Percentiles rank a stretch among this genome's conserved stretches.
These are phyloP conservation scores for Micrasema longulum DNA, from an alignment of 1,140 invertebrate genomes.

Conservation along the genomic window DNA sequence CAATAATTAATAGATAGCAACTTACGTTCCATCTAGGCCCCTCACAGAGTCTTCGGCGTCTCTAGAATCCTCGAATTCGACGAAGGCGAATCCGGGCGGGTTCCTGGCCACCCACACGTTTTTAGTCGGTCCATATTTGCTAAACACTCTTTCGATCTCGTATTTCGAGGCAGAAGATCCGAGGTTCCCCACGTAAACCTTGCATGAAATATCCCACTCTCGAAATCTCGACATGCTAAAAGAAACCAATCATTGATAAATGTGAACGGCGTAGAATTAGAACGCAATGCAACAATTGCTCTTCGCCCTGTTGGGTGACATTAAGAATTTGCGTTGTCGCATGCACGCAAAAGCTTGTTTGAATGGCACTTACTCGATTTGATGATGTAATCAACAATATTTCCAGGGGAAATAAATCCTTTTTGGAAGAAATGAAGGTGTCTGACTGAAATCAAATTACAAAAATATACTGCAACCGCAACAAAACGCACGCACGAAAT, in stretches of 20 bases:
- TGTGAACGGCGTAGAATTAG: too few species aligned
- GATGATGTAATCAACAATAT: too few species aligned
- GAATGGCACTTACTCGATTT: too few species aligned
- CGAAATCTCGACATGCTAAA: constrained; percentile 80
- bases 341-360: too few species aligned
- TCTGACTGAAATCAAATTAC: too few species aligned
- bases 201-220: constrained; percentile 94
- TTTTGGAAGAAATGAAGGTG: too few species aligned
- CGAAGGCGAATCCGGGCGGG: constrained; percentile 96
- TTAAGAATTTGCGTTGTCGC: too few species aligned
- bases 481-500: too few species aligned
- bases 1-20: constrained; percentile 53
- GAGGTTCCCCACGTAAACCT: constrained; percentile 99
- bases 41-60: constrained; percentile 98
- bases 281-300: too few species aligned
- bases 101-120: constrained; percentile 98
- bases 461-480: too few species aligned
- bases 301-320: too few species aligned
- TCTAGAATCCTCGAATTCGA: constrained; percentile 97
- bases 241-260: background rate
- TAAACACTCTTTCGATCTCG: constrained; percentile 92
- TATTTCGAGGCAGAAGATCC: constrained; percentile 91
- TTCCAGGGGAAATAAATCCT: too few species aligned
- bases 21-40: constrained; percentile 94
- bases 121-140: constrained; percentile 92